Evolutionary conservation across 2,113 vertebrate species (phyloP).

Genomic region (Emydura subglobosa): DNA sequence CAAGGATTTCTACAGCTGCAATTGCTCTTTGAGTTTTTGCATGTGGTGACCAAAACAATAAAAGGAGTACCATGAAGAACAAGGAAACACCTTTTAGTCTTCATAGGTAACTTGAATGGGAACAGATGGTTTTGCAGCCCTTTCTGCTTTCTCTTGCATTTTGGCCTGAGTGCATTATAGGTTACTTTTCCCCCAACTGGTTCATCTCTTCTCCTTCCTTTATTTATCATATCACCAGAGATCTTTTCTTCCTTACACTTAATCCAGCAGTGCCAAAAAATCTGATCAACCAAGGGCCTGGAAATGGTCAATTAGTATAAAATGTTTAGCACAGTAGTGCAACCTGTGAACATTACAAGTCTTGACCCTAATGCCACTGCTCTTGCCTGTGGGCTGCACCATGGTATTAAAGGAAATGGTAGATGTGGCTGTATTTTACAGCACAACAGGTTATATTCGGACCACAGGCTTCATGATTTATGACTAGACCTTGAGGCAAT

Average conservation of each 20-base stretch:
- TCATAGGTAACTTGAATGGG: neutral
- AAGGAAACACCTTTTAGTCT: neutral
- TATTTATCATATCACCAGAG: neutral
- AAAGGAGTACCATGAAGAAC: neutral
- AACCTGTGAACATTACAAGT: neutral
- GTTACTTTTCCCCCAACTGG: neutral
- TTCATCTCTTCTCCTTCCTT: neutral
- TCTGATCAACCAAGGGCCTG: neutral
- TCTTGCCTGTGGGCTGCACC: fast-evolving
- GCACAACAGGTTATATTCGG: neutral
- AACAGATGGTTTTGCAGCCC: neutral
- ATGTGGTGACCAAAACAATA: neutral
- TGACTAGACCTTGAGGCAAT: neutral
- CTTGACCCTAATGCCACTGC: neutral
- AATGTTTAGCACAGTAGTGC: neutral
- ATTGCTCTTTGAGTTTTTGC: neutral
- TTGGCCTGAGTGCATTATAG: neutral
- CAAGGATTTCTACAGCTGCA: neutral
- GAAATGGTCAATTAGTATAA: neutral
- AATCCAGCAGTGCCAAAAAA: neutral
- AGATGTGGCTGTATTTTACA: neutral
- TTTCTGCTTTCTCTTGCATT: neutral
- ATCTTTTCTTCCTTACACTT: neutral
- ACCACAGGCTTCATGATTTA: neutral
- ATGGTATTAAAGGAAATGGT: neutral